Evolutionary conservation across 2,888 invertebrate species (phyloP).

Genomic region (Euplagia quadripunctaria): DNA sequence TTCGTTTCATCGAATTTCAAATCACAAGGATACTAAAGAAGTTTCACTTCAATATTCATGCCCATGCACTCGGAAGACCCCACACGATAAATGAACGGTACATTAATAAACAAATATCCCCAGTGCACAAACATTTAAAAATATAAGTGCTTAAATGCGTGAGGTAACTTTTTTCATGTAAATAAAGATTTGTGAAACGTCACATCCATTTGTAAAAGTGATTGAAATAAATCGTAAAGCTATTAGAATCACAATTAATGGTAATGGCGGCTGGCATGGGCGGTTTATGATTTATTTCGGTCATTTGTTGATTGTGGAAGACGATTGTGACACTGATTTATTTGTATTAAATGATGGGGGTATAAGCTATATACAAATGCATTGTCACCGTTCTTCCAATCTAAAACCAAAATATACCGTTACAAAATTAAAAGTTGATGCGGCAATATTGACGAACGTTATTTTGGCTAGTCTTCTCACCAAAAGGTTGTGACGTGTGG

Average conservation of each 20-base stretch:
- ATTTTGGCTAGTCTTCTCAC: not conserved
- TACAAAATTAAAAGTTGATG: not conserved
- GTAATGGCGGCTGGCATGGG: constrained; percentile 12
- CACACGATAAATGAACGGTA: too few species aligned
- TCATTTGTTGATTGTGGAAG: constrained; percentile 22
- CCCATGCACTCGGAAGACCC: too few species aligned
- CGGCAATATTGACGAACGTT: not conserved
- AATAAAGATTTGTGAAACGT: constrained; percentile 16
- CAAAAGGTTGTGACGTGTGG: not conserved
- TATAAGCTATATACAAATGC: not conserved
- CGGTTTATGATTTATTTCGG: constrained; percentile 10
- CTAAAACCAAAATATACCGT: not conserved
- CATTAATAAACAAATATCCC: too few species aligned
- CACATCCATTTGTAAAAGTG: constrained; percentile 19
- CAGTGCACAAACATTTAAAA: not conserved
- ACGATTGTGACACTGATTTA: constrained; percentile 11
- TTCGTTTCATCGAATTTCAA: too few species aligned
- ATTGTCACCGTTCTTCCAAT: not conserved
- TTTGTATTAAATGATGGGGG: not conserved
- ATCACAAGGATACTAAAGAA: too few species aligned
- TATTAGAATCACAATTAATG: constrained; percentile 35
- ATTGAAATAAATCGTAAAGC: constrained; percentile 29
- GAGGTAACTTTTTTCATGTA: constrained; percentile 10
- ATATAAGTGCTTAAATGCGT: constrained; percentile 13
- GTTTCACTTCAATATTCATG: too few species aligned